Base-by-base conservation (phyloP, 2,113 vertebrate species). In the Prunella himalayana region DNA sequence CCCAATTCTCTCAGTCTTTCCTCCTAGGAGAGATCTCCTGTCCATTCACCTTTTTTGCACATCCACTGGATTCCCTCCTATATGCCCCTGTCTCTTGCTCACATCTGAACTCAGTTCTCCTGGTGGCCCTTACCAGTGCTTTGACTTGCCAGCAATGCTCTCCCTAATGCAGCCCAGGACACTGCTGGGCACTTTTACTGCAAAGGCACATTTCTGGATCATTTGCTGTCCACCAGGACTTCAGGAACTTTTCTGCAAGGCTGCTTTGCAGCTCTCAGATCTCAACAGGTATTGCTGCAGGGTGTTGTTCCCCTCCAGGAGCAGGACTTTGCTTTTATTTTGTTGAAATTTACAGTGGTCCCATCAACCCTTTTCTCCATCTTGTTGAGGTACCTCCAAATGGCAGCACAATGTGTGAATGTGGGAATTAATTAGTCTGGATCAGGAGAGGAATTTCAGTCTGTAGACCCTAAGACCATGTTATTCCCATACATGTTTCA, bases 21-120 rank as follows among this genome's bases (percentile, higher is more conserved):
- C 22, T 66, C 25, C 20, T 0, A 66, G 28, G 7, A 65, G 7
- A 56, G 2, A 14, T n/a, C 4, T 79, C 6, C 31, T 45, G 22
- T 8, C 20, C 5, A 21, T 84, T 57, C 31, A 61, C 27, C 8
- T 10, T 12, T 51, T 66, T 47, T 4, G 2, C 35, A 24, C 9
- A 21, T 42, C 39, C 23, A 35, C 8, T 90, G 57, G 12, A 31
- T 63, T 79, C 24, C 20, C 24, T 79, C 47, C 44, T 28, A 1
- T 18, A 20, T 13, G 16, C 12, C 7, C 31, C 7, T 21, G 25
- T 37, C 18, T 65, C 41, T 11, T 14, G 10, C 22, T 15, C 37
- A 41, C 6, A 30, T 13, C 17, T 33, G 30, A 7, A 23, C 15
- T 39, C 7, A 4, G 6, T 0, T 6, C 2, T 50, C 21, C 30